Percentiles rank a stretch among this genome's conserved stretches.
These are phyloP conservation scores for Crotophaga sulcirostris DNA, from an alignment of 2,113 vertebrate genomes.

Conservation along the genomic window DNA sequence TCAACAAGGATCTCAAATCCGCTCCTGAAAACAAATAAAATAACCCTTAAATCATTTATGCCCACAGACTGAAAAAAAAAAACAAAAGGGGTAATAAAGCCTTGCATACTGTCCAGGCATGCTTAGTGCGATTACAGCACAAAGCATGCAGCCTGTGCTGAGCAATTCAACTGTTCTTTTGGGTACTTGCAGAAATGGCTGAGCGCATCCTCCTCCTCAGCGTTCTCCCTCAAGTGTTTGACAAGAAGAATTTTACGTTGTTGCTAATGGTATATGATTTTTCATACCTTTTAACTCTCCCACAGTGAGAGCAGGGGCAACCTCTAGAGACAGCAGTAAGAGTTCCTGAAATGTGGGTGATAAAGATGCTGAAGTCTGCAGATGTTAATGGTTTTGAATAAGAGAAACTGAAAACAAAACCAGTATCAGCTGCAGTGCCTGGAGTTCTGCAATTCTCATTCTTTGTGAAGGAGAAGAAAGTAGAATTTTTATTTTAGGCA, in stretches of 20 bases:
- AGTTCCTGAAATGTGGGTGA: conserved; percentile 30
- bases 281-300: conserved; percentile 16
- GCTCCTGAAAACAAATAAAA: background rate
- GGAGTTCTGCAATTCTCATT: background rate
- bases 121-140: background rate
- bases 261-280: conserved; percentile 26
- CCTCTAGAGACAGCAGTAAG: conserved; percentile 38
- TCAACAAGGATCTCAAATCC: background rate
- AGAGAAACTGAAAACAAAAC: conserved; percentile 6
- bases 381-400: background rate
- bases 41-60: background rate
- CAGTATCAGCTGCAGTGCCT: background rate
- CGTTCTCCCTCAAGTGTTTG: background rate
- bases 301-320: background rate
- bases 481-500: background rate
- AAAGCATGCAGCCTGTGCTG: background rate
- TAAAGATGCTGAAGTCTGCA: conserved; percentile 40
- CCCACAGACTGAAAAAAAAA: background rate
- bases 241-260: background rate
- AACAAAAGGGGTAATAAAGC: background rate
- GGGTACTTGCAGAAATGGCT: background rate
- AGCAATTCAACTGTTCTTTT: background rate
- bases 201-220: background rate
- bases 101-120: background rate
- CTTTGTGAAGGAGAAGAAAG: conserved; percentile 19